These are phyloP conservation scores for Poecile atricapillus DNA, from an alignment of 2,113 vertebrate species.

Conservation along the genomic window DNA sequence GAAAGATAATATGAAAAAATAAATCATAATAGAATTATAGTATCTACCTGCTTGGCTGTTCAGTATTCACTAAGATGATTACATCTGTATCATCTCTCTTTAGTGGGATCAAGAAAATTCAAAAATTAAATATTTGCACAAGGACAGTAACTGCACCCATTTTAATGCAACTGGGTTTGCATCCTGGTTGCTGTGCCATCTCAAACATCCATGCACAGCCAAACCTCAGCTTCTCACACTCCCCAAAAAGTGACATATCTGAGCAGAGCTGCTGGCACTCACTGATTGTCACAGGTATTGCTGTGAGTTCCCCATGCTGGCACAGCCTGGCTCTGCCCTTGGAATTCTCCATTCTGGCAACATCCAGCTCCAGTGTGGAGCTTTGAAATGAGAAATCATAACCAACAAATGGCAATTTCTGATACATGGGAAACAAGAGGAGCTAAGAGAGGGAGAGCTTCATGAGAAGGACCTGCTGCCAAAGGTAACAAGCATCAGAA, in stretches of 20 bases:
- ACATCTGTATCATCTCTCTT: background rate
- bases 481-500: background rate
- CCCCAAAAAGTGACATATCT: background rate
- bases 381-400: background rate
- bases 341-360: background rate
- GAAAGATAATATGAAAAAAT: background rate
- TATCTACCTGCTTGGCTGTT: background rate
- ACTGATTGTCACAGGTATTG: background rate
- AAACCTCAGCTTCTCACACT: background rate
- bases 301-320: background rate
- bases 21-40: background rate
- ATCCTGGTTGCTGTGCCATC: background rate
- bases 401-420: background rate
- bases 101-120: background rate
- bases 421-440: background rate
- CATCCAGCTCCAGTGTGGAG: rapidly evolving
- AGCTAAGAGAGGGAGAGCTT: background rate
- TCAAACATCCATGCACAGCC: background rate
- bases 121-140: background rate
- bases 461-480: background rate
- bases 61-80: background rate
- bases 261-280: background rate
- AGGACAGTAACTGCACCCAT: background rate
- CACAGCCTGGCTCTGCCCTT: background rate
- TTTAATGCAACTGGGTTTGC: background rate